Conservation (phyloP, 2,113 vertebrate genomes). For the Rhipidura dahli region DNA sequence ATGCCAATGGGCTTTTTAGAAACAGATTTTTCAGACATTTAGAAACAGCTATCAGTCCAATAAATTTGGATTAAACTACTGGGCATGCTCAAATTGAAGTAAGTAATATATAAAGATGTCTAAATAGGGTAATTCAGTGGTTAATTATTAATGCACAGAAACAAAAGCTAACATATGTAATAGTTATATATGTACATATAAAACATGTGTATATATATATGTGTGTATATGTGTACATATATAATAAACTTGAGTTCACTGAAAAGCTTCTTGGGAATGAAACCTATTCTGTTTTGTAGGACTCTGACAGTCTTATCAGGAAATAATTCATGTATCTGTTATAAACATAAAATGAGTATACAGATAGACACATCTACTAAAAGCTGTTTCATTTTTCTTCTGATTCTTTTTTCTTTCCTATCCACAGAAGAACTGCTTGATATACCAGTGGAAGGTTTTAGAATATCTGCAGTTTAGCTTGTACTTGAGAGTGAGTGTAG, state of each 20-base stretch:
- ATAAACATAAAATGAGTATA: neutral
- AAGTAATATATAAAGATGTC: neutral
- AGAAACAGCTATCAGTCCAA: neutral
- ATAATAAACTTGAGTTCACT: neutral
- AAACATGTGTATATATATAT: neutral
- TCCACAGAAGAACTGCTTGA: neutral
- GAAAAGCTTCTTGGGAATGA: neutral
- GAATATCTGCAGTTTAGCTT: neutral
- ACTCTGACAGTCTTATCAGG: neutral
- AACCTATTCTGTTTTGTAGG: neutral
- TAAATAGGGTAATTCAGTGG: neutral
- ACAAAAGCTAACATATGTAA: neutral
- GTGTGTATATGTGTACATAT: neutral
- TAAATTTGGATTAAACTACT: neutral
- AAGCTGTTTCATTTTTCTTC: neutral
- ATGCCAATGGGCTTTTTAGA: neutral
- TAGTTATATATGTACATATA: neutral
- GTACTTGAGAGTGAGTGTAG: neutral
- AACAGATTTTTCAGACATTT: neutral
- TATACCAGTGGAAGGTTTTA: neutral
- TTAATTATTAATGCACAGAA: neutral
- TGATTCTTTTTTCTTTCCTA: neutral
- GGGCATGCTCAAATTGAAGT: neutral
- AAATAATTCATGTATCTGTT: neutral
- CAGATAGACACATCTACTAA: neutral